phyloP scores from a whole-genome alignment of 2,888 invertebrate genomes.

The Melolontha melolontha region DNA sequence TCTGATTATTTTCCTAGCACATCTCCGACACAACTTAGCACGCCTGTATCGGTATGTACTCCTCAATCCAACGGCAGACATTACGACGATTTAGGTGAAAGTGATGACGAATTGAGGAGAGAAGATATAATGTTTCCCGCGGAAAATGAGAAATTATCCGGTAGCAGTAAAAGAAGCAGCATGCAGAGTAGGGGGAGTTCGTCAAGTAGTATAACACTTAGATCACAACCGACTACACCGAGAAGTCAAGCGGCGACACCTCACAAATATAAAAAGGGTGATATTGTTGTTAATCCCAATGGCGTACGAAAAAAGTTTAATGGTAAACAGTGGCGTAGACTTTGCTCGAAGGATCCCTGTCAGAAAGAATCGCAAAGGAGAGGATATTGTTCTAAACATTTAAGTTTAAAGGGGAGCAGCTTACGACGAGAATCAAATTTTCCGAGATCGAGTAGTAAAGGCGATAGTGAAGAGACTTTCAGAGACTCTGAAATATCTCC shows the following conservation, averaged over 20 bases:
- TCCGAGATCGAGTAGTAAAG: slow-evolving; percentile 71
- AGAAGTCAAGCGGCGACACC: slow-evolving; percentile 90
- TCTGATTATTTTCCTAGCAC: slow-evolving; percentile 68
- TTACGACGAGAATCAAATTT: slow-evolving; percentile 61
- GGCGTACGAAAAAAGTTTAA: slow-evolving; percentile 99
- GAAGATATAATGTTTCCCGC: slow-evolving; percentile 88
- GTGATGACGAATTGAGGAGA: slow-evolving; percentile 88
- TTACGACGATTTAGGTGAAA: slow-evolving; percentile 86
- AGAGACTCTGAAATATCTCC: slow-evolving; percentile 91
- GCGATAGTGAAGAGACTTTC: slow-evolving; percentile 86
- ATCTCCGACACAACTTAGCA: slow-evolving; percentile 69
- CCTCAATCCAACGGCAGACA: slow-evolving; percentile 71
- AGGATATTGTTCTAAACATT: slow-evolving; percentile 96
- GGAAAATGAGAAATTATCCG: slow-evolving; percentile 81
- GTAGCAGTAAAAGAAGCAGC: slow-evolving; percentile 90
- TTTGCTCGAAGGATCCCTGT: slow-evolving; percentile 96
- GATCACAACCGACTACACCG: slow-evolving; percentile 93
- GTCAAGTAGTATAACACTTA: slow-evolving; percentile 88
- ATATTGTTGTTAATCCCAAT: slow-evolving; percentile 92
- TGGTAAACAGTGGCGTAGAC: slow-evolving; percentile 98
- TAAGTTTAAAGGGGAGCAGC: slow-evolving; percentile 77
- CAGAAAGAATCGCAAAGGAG: slow-evolving; percentile 97
- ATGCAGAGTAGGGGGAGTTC: slow-evolving; percentile 93
- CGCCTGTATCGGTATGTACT: slow-evolving; percentile 66
- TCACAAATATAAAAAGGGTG: slow-evolving; percentile 97